These are phyloP conservation scores for Cyanistes caeruleus DNA, from an alignment of 2,113 vertebrate genomes.

Conservation along the genomic window DNA sequence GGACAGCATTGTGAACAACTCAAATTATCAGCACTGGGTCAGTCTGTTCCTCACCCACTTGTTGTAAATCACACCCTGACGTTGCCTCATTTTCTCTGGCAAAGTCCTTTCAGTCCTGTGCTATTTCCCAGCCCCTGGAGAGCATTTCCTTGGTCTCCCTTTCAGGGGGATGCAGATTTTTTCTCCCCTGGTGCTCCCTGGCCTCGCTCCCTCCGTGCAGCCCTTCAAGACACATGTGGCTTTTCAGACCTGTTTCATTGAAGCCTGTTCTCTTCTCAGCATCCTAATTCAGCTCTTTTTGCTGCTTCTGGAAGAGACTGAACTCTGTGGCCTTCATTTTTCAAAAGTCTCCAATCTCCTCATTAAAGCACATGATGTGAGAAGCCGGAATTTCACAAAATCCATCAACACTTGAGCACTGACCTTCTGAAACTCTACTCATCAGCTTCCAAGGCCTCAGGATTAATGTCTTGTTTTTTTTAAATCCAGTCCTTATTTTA, in stretches of 20 bases:
- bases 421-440: background rate
- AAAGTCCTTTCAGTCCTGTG: background rate
- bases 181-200: background rate
- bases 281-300: background rate
- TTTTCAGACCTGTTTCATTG: background rate
- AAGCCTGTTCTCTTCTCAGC: background rate
- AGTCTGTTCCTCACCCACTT: background rate
- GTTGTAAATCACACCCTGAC: background rate
- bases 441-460: background rate
- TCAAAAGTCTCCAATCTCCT: background rate
- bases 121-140: background rate
- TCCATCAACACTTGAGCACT: background rate
- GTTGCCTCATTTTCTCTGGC: background rate
- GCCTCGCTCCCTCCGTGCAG: background rate
- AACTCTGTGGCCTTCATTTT: background rate
- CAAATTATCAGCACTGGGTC: rapidly evolving
- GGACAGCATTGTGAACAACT: background rate
- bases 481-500: background rate
- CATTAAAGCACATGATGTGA: background rate
- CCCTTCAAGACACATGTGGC: background rate
- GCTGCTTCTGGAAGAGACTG: background rate
- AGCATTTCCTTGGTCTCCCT: background rate
- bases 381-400: background rate
- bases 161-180: background rate
- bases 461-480: background rate